A percentile compares a stretch with the other conserved stretches of the same genome.
These are phyloP conservation scores for Leptatherina wallacei DNA, from an alignment of 2,797 vertebrate genomes.

Conservation along the genomic window DNA sequence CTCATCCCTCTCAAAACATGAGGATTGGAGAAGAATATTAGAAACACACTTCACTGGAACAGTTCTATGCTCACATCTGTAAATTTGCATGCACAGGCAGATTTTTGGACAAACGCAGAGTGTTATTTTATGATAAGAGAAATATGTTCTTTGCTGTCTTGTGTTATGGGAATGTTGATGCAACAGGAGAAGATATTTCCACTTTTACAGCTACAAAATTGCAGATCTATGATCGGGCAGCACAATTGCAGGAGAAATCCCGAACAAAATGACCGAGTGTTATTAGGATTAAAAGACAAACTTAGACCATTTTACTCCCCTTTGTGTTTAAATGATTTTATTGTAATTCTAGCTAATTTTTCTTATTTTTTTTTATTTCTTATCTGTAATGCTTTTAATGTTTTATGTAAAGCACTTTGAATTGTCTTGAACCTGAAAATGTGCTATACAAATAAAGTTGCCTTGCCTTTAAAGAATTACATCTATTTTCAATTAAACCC, in stretches of 20 bases:
- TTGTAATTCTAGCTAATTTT: too few species aligned
- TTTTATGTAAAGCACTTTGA: too few species aligned
- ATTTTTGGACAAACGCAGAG: slow-evolving; percentile 1
- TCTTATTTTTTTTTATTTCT: too few species aligned
- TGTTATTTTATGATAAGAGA: background rate
- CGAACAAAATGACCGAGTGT: background rate
- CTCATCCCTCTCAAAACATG: slow-evolving; percentile 7
- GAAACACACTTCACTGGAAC: slow-evolving; percentile 17
- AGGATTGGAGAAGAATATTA: slow-evolving; percentile 2
- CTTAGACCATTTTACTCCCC: background rate
- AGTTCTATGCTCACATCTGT: slow-evolving; percentile 2
- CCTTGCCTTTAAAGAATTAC: background rate
- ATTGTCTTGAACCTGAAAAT: too few species aligned
- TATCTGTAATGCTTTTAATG: too few species aligned
- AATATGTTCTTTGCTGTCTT: background rate
- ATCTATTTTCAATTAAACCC: background rate
- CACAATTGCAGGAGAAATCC: background rate
- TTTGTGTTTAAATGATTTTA: too few species aligned
- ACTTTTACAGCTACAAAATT: background rate
- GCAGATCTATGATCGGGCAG: too few species aligned
- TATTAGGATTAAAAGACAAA: slow-evolving; percentile 31
- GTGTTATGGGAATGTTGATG: background rate
- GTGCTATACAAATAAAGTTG: too few species aligned
- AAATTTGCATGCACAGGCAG: slow-evolving; percentile 5
- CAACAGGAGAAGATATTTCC: background rate